phyloP scores from a whole-genome alignment of 2,797 vertebrate species.

The Euthynnus affinis region DNA sequence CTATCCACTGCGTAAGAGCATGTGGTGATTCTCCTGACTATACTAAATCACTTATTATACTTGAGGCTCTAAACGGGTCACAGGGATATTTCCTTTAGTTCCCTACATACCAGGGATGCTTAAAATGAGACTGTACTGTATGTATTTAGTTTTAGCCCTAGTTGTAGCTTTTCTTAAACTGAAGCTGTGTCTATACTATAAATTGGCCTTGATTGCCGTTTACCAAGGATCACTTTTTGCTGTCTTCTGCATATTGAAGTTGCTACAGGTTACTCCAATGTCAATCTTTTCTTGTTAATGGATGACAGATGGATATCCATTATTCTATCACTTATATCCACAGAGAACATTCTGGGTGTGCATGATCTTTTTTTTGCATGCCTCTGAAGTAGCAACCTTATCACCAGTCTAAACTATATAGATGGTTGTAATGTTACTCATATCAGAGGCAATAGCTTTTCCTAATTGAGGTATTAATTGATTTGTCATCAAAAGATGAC shows the following conservation, averaged over 20 bases:
- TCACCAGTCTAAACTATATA: too few species aligned
- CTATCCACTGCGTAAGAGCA: slow-evolving; percentile 37
- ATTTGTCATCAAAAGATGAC: not conserved
- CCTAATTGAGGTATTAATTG: too few species aligned
- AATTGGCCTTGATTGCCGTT: not conserved
- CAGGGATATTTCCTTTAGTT: slow-evolving; percentile 18
- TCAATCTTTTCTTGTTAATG: not conserved
- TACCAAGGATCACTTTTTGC: not conserved
- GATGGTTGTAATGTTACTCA: not conserved
- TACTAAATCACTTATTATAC: slow-evolving; percentile 38
- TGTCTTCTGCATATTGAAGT: not conserved
- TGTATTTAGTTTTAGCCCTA: not conserved
- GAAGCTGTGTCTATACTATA: not conserved
- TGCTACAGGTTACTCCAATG: not conserved
- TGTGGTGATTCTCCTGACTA: slow-evolving; percentile 22
- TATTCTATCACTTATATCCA: too few species aligned
- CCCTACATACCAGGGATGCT: not conserved
- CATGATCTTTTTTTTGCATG: too few species aligned
- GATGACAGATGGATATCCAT: not conserved
- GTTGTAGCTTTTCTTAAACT: too few species aligned
- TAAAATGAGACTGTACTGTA: not conserved
- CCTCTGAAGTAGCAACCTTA: too few species aligned
- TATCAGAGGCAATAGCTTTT: not conserved
- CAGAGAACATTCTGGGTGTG: too few species aligned
- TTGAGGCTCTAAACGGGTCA: slow-evolving; percentile 7